Base-by-base conservation (phyloP, 2,797 vertebrate species). In the Gymnocypris eckloni region DNA sequence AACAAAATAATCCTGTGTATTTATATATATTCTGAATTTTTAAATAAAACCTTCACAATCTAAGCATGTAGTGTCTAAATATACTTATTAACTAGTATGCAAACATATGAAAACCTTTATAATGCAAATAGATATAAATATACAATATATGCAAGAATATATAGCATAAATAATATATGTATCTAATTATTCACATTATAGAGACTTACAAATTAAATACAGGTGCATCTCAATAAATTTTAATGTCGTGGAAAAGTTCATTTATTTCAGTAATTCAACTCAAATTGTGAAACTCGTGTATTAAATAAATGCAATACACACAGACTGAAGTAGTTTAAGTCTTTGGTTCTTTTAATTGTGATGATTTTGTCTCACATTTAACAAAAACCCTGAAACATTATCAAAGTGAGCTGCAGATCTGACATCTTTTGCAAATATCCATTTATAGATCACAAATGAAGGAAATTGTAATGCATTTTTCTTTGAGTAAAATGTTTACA, bases 401-500 rank as follows among this genome's bases (percentile, higher is more conserved):
- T 18, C 71, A 73, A 50, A 28, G 71, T 50, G 71, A 48, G 43
- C 25, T 61, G 20, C 15, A 79, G 7, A 43, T 18, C 22, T 79
- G 39, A 43, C 4, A 3, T 28, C 9, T 25, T 43, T 79, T 43
- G 39, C 77, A 79, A 79, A 79, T 61, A 43, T 64, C 41, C 16
- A 64, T 64, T 64, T 45, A 28, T 28, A 64, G 56, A 79, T 20
- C 56, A 54, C 54, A 81, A 81, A 41, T 39, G 6, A 69, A 9
- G 28, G 37, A 71, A 25, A 71, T 52, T 41, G 48, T 50, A 80
- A 80, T 80, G 25, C 18, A 66, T 67, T 66, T 70, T 70, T 71
- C 59, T 54, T 41, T 54, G 33, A 54, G 22, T 70, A 69, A 81
- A 81, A 67, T 33, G n/a, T 69, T 81, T 33, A 50, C 79, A 39